These are phyloP conservation scores for Sminthopsis crassicaudata DNA, from an alignment of 2,113 vertebrate genomes.

Conservation along the genomic window DNA sequence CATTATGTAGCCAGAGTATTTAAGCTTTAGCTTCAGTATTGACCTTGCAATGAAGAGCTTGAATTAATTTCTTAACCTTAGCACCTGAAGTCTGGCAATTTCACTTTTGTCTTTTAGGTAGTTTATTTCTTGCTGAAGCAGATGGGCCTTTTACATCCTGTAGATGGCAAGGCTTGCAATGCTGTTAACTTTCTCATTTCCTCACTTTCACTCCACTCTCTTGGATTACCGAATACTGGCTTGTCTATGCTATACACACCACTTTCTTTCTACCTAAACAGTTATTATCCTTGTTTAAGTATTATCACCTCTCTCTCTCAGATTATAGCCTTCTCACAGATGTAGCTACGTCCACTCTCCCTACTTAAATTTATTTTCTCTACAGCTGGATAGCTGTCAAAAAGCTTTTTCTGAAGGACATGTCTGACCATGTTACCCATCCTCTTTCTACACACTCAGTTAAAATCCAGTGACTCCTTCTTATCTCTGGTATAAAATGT, in stretches of 20 bases:
- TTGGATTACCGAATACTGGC: background rate
- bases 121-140: background rate
- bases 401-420: background rate
- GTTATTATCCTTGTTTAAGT: background rate
- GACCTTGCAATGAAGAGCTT: background rate
- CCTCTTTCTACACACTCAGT: background rate
- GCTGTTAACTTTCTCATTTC: no score
- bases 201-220: background rate
- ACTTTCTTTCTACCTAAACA: background rate
- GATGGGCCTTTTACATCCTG: background rate
- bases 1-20: background rate
- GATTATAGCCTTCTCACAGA: background rate
- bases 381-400: no score
- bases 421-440: background rate
- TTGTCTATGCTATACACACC: background rate
- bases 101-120: background rate
- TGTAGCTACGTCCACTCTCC: background rate
- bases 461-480: background rate
- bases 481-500: background rate
- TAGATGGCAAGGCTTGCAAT: background rate
- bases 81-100: background rate
- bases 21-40: background rate
- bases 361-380: background rate
- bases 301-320: background rate
- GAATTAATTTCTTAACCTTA: background rate